Evolutionary conservation across 2,888 invertebrate genomes (phyloP), one percentile per base, ranked within the genome.

Genomic region (Phortica okadai): DNA sequence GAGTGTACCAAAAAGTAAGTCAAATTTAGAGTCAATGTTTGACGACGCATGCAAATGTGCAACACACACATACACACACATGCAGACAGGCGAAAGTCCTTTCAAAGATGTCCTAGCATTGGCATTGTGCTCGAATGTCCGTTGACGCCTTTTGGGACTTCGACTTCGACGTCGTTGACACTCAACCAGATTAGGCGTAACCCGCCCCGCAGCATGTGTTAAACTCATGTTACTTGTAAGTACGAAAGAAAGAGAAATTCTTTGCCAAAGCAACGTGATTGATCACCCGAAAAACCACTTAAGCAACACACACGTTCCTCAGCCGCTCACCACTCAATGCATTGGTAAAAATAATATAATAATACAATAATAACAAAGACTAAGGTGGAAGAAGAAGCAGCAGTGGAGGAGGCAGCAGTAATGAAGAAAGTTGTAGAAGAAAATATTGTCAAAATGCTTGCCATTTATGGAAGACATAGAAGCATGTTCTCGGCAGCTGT

Each of bases 281-380:
- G 85, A 86, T 86, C 85, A 84, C 85, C 84, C 74, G 87, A 82
- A 85, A 85, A 84, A 82, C 87, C 85, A 86, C 87, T 86, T 69
- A 69, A 69, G 62, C 21, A 21, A 21, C 21, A 50, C 2, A 50
- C 14, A 5, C 50, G 2, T 50, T 59, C 14, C 58, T 58, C 2
- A n/a, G 6, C n/a, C 14, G n/a, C 21, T 21, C 21, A 21, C n/a
- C 33, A 25, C 59, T 10, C 21, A 14, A 5, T 16, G 59, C 59
- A 16, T 59, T 72, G 25, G 54, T 56, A 56, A 72, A 54, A 72
- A 72, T 72, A 72, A 72, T 54, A 72, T 8, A 50, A 50, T 21
- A 16, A 16, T 44, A 74, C 72, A 70, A 69, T 69, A 50, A 50
- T 50, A 50, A 50, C 14, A 50, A 50, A 11, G 33, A 50, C 8